A percentile compares a stretch with the other conserved stretches of the same genome.
Evolutionary conservation across 2,113 vertebrate species (phyloP).

Genomic region (Peromyscus maniculatus): DNA sequence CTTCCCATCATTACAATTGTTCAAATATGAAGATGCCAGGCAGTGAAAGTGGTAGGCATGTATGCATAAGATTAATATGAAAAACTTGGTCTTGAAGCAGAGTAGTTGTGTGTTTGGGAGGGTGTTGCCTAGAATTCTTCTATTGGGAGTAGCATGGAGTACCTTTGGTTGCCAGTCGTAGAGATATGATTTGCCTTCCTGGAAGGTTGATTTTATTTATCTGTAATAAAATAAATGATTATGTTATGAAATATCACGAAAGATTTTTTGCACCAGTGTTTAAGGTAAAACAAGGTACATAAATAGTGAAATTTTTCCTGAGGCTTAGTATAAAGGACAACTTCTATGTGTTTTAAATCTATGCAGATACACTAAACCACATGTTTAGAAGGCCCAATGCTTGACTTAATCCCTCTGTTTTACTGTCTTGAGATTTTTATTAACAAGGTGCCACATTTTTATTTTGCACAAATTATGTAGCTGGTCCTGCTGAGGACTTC

Average conservation of each 20-base stretch:
- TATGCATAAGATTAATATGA: background rate
- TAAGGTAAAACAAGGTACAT: background rate
- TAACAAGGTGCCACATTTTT: background rate
- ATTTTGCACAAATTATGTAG: background rate
- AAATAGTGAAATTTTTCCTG: background rate
- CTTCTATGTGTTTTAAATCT: background rate
- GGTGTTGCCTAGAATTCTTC: background rate
- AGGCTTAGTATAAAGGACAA: background rate
- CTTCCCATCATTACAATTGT: background rate
- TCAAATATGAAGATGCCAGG: background rate
- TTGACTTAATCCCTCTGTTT: background rate
- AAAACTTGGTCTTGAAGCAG: background rate
- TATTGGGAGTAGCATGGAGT: background rate
- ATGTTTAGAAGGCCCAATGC: background rate
- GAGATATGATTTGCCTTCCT: background rate
- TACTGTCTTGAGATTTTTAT: slow-evolving; percentile 19
- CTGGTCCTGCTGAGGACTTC: background rate
- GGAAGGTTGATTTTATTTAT: background rate
- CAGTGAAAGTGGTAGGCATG: background rate
- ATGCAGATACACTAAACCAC: background rate
- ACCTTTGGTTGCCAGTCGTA: background rate
- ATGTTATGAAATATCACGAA: background rate
- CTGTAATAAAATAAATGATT: background rate
- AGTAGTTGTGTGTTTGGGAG: background rate
- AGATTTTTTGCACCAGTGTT: background rate